Percentiles rank a stretch among this genome's conserved stretches.
Evolutionary conservation across 1,140 invertebrate species (phyloP).

Genomic region (Tribolium madens): DNA sequence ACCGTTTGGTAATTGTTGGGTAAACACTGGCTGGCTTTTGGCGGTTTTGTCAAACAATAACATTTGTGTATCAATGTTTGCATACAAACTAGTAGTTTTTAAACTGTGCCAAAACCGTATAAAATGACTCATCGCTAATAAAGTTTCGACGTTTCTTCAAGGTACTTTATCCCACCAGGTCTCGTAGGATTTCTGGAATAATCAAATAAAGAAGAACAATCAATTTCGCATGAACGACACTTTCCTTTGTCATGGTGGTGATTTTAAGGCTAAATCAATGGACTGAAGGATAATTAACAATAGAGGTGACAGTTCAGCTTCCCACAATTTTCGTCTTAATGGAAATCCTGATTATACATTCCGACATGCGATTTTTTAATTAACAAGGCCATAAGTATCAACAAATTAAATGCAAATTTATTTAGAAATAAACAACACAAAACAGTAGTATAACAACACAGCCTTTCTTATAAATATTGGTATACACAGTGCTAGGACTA

Average conservation of each 20-base stretch:
- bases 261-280: conserved; percentile 16
- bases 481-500: not conserved
- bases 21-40: too few relatives aligned
- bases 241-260: conserved; percentile 20
- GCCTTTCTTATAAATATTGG: conserved; percentile 38
- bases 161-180: not conserved
- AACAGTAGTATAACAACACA: conserved; percentile 41
- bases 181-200: conserved; percentile 12
- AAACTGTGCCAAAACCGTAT: conserved; percentile 10
- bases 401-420: conserved; percentile 40
- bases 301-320: conserved; percentile 9
- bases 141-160: conserved; percentile 25
- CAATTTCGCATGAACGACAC: conserved; percentile 21
- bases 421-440: conserved; percentile 36
- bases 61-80: not conserved
- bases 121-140: conserved; percentile 26
- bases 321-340: conserved; percentile 28
- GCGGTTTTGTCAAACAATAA: not conserved
- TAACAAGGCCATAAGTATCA: conserved; percentile 18
- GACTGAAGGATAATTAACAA: conserved; percentile 28
- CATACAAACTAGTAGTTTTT: not conserved
- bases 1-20: not conserved
- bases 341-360: not conserved
- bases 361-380: conserved; percentile 19
- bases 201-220: not conserved